Conservation (phyloP, 2,113 vertebrate genomes). For the Numida meleagris region DNA sequence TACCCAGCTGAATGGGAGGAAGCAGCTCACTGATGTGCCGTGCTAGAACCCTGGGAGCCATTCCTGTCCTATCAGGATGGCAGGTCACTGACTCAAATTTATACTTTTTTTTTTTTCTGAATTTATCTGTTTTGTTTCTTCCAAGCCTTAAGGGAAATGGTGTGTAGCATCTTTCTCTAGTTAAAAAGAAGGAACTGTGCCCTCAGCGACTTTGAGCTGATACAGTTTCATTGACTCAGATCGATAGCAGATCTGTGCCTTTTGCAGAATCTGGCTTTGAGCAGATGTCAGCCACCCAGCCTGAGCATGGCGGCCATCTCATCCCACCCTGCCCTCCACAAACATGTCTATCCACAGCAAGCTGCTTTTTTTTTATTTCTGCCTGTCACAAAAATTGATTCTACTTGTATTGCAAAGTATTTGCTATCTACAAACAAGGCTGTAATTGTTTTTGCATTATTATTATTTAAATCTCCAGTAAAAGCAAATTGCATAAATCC, state of each 20-base stretch:
- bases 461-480: neutral
- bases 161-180: neutral
- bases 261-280: neutral
- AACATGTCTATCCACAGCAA: accelerated
- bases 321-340: neutral
- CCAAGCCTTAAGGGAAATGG: neutral
- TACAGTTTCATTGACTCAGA: neutral
- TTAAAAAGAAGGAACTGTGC: neutral
- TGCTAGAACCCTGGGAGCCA: neutral
- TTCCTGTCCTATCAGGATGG: neutral
- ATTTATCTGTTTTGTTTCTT: neutral
- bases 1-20: neutral
- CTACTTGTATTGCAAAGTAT: neutral
- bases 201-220: neutral
- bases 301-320: neutral
- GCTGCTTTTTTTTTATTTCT: neutral
- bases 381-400: neutral
- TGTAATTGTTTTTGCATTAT: neutral
- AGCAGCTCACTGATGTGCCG: neutral
- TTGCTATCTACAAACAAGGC: neutral
- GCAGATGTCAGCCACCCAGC: neutral
- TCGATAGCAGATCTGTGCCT: neutral
- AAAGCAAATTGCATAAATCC: neutral
- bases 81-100: neutral
- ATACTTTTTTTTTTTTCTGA: neutral